Conservation (phyloP, 1,140 invertebrate genomes). For the Drosophila obscura region DNA sequence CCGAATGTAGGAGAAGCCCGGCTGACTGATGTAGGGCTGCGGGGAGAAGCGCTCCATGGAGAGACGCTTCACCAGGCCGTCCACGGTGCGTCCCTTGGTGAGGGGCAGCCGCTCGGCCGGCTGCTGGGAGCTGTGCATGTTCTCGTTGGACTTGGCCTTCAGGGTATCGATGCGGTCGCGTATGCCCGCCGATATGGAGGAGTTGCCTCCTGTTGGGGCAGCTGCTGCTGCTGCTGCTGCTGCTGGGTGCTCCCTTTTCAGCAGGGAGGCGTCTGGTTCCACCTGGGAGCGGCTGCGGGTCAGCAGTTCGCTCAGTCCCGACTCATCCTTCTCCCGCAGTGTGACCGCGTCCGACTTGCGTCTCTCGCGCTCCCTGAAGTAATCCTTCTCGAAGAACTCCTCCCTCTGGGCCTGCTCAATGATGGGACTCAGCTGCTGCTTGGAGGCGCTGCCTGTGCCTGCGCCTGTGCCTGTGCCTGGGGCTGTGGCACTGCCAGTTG, state of each 20-base stretch:
- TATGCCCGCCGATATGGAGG: slow-evolving; percentile 83
- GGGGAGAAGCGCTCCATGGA: slow-evolving; percentile 87
- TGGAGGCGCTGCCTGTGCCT: slow-evolving; percentile 70
- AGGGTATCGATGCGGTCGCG: slow-evolving; percentile 76
- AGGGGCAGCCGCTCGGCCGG: slow-evolving; percentile 87
- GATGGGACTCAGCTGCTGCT: slow-evolving; percentile 89
- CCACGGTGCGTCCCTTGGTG: slow-evolving; percentile 87
- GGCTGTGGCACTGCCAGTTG: background rate
- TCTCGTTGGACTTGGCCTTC: slow-evolving; percentile 85
- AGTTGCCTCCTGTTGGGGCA: background rate
- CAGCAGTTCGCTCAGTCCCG: slow-evolving; percentile 65
- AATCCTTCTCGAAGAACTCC: slow-evolving; percentile 86
- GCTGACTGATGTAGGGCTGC: slow-evolving; percentile 85
- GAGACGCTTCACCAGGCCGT: slow-evolving; percentile 87
- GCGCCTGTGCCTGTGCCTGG: background rate
- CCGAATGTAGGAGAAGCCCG: slow-evolving; percentile 80
- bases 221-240: background rate
- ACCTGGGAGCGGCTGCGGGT: slow-evolving; percentile 69
- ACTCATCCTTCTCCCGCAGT: slow-evolving; percentile 77
- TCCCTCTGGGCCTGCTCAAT: slow-evolving; percentile 88
- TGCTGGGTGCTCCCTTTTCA: slow-evolving; percentile 62
- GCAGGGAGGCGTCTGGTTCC: slow-evolving; percentile 57
- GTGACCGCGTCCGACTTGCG: slow-evolving; percentile 81
- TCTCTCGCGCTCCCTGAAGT: slow-evolving; percentile 71
- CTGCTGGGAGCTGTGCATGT: slow-evolving; percentile 88